phyloP scores from a whole-genome alignment of 2,797 vertebrate genomes.

The Macropodus opercularis region DNA sequence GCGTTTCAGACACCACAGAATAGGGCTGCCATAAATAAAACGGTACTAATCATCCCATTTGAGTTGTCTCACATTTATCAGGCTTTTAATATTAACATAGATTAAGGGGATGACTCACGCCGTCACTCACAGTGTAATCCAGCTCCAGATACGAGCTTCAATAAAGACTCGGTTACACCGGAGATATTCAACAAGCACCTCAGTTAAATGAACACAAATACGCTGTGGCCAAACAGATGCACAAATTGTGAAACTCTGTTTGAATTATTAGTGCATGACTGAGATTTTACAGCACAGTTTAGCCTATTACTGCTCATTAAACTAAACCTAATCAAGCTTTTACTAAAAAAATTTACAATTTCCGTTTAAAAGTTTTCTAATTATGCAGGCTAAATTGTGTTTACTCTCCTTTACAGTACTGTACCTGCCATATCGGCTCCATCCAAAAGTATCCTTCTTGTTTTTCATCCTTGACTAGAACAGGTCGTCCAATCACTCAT shows the following conservation, averaged over 20 bases:
- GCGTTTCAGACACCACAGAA: constrained; percentile 71
- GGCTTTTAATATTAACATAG: constrained; percentile 80
- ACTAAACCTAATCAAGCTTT: constrained; percentile 5
- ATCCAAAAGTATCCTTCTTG: constrained; percentile 1
- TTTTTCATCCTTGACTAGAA: not conserved
- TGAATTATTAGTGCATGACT: too few species aligned
- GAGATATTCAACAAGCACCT: not conserved
- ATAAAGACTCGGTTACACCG: constrained; percentile 14
- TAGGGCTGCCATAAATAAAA: constrained; percentile 78
- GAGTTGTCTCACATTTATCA: constrained; percentile 76
- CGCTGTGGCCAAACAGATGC: too few species aligned
- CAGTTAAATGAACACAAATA: constrained; percentile 4
- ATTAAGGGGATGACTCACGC: constrained; percentile 71
- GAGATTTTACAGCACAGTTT: not conserved
- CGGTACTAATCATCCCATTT: constrained; percentile 77
- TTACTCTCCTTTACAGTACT: not conserved
- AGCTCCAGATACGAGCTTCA: constrained; percentile 45
- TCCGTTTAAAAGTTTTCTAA: not conserved
- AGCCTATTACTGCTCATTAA: constrained; percentile 1
- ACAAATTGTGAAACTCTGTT: too few species aligned
- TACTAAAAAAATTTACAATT: not conserved
- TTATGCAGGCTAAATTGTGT: not conserved
- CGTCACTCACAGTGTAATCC: constrained; percentile 60
- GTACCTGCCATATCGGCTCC: not conserved
- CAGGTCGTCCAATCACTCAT: constrained; percentile 54